Base-by-base conservation (phyloP, 2,888 invertebrate species). In the Gastrophysa polygoni region DNA sequence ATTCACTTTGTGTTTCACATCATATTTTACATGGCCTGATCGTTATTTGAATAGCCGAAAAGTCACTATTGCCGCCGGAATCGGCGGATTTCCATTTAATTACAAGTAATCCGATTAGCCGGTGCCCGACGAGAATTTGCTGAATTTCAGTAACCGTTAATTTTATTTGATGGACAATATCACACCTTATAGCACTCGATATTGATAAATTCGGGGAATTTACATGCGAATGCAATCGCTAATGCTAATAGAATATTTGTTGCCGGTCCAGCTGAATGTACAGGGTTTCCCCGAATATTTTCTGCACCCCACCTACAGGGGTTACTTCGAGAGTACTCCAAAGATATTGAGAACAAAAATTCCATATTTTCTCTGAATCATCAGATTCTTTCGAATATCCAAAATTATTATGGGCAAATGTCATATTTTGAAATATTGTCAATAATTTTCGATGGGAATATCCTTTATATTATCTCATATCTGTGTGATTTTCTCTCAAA, bases 21-120 rank as follows among this genome's bases (percentile, higher is more conserved):
- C 52, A 52, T 38, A 43, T 52, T 43, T 43, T 21, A 43, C 54
- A 43, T 38, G 14, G 17, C 14, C 16, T 49, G 49, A 49, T 49
- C 16, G 7, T 38, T 17, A 11, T 38, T 52, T 54, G 10, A 2
- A 43, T 54, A 43, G 32, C 54, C 24, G 6, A 43, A 54, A 54
- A 54, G 54, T 54, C 54, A 54, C 54, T 14, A 43, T 14, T 54
- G 43, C 54, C 7, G 54, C 21, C 54, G 24, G 43, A 43, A 54
- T 54, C 16, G 54, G 54, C 43, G 7, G 43, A 43, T 54, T 54
- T 21, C 54, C 11, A 54, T 43, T 43, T 14, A 43, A 21, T 54
- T 34, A 54, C 24, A 24, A 54, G 43, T 54, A 54, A 54, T 54
- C 43, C 43, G 43, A 54, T 54, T 43, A 54, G 24, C 24, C 38